Evolutionary conservation across 2,113 vertebrate genomes (phyloP).

Genomic region (Salvator merianae): DNA sequence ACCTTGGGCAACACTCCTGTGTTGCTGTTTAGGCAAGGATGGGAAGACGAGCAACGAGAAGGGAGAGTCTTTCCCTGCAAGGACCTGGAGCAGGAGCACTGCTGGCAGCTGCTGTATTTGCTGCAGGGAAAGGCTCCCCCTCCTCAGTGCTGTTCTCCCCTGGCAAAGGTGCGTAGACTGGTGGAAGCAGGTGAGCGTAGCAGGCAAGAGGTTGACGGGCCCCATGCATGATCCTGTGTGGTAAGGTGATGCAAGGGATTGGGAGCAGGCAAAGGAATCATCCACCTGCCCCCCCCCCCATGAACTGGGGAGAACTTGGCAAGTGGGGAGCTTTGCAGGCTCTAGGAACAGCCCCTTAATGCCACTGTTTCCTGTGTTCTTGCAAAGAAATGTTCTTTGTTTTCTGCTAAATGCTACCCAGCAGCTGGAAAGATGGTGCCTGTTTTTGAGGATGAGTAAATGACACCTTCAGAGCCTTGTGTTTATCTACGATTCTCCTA

Average conservation of each 20-base stretch:
- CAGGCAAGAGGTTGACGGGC: too few species aligned
- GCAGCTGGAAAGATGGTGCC: conserved; percentile 51
- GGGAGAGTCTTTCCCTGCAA: too few species aligned
- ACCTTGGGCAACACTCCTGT: too few species aligned
- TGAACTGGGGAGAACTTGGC: not conserved
- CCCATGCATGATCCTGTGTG: not conserved
- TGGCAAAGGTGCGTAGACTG: too few species aligned
- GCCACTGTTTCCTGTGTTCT: not conserved
- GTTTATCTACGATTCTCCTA: conserved; percentile 70
- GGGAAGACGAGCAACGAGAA: too few species aligned
- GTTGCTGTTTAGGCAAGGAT: too few species aligned
- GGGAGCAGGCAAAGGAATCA: not conserved
- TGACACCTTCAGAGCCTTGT: conserved; percentile 62
- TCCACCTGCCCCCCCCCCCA: not conserved
- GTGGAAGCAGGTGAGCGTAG: too few species aligned
- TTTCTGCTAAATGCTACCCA: conserved; percentile 59
- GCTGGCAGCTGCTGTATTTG: too few species aligned
- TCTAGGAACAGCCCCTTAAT: not conserved
- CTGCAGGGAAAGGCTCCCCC: too few species aligned
- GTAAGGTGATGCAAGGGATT: not conserved
- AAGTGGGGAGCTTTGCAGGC: not conserved
- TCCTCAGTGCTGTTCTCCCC: too few species aligned
- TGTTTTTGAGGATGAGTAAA: conserved; percentile 66
- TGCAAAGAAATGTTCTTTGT: conserved; percentile 60
- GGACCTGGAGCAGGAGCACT: too few species aligned